Evolutionary conservation across 2,888 invertebrate genomes (phyloP).

Genomic region (Polylopha cassiicola): DNA sequence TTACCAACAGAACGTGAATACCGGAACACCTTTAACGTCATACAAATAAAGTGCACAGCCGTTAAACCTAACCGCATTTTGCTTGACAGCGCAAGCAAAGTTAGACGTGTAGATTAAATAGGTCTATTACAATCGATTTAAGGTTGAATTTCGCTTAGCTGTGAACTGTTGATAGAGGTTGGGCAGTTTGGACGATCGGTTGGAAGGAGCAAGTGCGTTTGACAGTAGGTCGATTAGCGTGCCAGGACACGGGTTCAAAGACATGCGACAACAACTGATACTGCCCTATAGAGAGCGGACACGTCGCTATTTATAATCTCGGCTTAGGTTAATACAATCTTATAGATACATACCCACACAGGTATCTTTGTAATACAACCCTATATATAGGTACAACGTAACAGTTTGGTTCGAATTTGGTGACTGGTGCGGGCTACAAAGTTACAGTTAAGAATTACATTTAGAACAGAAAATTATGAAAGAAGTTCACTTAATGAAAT

Average conservation of each 20-base stretch:
- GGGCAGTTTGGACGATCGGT: conserved; percentile 49
- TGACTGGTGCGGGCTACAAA: too few relatives aligned
- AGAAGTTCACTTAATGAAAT: too few relatives aligned
- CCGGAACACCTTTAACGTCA: conserved; percentile 9
- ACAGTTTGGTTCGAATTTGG: too few relatives aligned
- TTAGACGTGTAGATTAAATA: conserved; percentile 10
- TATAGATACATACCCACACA: too few relatives aligned
- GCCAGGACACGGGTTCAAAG: conserved; percentile 54
- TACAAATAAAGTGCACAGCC: conserved; percentile 21
- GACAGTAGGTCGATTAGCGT: conserved; percentile 66
- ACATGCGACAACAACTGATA: conserved; percentile 28
- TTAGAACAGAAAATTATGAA: too few relatives aligned
- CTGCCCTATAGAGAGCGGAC: conserved; percentile 15
- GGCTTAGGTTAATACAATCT: conserved; percentile 10
- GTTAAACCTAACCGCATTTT: conserved; percentile 3
- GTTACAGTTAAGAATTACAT: too few relatives aligned
- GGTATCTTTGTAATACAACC: conserved; percentile 3
- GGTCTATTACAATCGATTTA: conserved; percentile 13
- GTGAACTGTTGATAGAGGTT: conserved; percentile 6
- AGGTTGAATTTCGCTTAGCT: conserved; percentile 16
- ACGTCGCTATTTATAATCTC: conserved; percentile 14
- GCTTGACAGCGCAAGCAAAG: conserved; percentile 19
- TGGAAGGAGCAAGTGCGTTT: conserved; percentile 60
- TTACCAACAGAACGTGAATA: conserved; percentile 18
- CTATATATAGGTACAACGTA: too few relatives aligned